Conservation (phyloP, 2,797 vertebrate genomes). For the Tauraco hartlaubi region DNA sequence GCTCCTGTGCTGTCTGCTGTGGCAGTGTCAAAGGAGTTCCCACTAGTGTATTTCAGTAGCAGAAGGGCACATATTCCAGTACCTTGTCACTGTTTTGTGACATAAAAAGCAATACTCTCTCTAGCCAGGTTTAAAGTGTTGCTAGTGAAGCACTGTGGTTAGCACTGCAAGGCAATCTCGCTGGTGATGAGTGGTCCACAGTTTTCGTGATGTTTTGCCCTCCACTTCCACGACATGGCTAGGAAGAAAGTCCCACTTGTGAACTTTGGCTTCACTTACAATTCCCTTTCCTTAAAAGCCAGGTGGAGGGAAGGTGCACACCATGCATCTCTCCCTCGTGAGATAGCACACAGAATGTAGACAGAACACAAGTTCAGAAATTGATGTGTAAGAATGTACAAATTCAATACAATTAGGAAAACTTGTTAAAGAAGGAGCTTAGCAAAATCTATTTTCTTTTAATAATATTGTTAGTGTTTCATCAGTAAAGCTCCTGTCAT, state of each 20-base stretch:
- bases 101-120: neutral
- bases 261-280: neutral
- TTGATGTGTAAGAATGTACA: neutral
- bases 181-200: accelerated
- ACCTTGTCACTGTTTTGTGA: neutral
- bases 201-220: neutral
- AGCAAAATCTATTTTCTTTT: neutral
- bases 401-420: neutral
- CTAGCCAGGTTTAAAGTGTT: neutral
- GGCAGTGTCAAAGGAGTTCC: neutral
- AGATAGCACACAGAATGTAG: neutral
- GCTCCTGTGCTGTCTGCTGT: neutral
- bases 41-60: neutral
- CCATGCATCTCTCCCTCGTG: accelerated
- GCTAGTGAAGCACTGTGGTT: neutral
- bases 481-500: neutral
- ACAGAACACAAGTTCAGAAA: neutral
- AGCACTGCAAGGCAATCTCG: neutral
- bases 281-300: neutral
- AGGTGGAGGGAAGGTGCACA: neutral
- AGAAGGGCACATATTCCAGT: neutral
- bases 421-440: neutral
- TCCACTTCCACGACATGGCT: neutral
- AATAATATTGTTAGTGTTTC: neutral
- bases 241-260: neutral